Evolutionary conservation across 1,140 invertebrate species (phyloP).

Genomic region (Frieseomelitta varia): DNA sequence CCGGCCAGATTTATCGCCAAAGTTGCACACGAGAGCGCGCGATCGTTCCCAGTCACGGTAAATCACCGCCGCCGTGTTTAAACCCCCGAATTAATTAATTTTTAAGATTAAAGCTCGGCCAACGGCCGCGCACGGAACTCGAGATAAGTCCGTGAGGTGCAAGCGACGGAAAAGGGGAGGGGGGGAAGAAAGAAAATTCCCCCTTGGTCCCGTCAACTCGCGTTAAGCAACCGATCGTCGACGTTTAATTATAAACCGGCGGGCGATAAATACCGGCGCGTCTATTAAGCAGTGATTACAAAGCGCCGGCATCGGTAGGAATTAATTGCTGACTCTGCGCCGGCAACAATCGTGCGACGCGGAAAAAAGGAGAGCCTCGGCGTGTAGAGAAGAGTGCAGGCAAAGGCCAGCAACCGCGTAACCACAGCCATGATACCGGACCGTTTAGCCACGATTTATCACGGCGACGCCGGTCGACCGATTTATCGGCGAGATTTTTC

Average conservation of each 20-base stretch:
- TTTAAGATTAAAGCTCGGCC: not conserved
- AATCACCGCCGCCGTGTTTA: too few relatives aligned
- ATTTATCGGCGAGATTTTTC: too few relatives aligned
- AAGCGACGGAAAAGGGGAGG: not conserved
- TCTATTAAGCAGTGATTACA: constrained; percentile 43
- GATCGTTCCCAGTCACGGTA: not conserved
- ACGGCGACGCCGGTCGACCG: too few relatives aligned
- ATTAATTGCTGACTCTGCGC: constrained; percentile 41
- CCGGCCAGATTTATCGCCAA: not conserved
- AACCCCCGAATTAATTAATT: not conserved
- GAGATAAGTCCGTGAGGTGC: not conserved
- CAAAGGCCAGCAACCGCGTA: not conserved
- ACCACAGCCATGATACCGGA: not conserved
- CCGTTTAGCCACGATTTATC: constrained; percentile 47
- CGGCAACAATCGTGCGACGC: constrained; percentile 43
- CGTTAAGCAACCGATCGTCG: constrained; percentile 29
- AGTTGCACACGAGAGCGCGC: not conserved
- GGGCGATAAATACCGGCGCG: constrained; percentile 45
- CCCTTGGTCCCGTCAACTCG: constrained; percentile 20
- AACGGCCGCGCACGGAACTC: not conserved
- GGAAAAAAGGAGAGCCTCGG: not conserved
- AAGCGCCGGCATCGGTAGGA: constrained; percentile 44
- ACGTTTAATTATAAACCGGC: constrained; percentile 51
- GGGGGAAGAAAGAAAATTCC: not conserved
- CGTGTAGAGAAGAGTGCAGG: too few relatives aligned